Evolutionary conservation across 2,113 vertebrate species (phyloP).

Genomic region (Odontesthes bonariensis): DNA sequence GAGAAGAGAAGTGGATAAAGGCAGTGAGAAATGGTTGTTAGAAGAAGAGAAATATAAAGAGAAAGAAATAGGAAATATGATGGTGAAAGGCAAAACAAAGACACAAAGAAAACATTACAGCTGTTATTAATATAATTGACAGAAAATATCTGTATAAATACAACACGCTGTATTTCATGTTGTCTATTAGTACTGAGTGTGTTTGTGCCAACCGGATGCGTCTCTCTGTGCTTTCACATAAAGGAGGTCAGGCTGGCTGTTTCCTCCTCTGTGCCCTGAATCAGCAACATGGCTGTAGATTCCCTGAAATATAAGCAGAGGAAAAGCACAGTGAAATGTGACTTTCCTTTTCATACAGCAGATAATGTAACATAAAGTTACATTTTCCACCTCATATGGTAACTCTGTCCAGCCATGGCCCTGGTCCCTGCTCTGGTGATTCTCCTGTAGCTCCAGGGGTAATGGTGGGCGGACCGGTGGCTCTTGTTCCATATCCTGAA

Average conservation of each 20-base stretch:
- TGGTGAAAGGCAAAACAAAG: slow-evolving; percentile 22
- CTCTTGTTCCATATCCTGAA: slow-evolving; percentile 72
- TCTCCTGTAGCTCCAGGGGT: slow-evolving; percentile 75
- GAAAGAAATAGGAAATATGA: slow-evolving; percentile 17
- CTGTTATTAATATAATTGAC: slow-evolving; percentile 33
- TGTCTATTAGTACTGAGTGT: slow-evolving; percentile 12
- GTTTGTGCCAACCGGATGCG: slow-evolving; percentile 56
- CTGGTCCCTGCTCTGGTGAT: slow-evolving; percentile 46
- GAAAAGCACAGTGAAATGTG: background rate
- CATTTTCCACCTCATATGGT: slow-evolving; percentile 68
- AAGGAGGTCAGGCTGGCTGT: slow-evolving; percentile 67
- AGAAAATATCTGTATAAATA: slow-evolving; percentile 11
- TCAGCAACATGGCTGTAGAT: slow-evolving; percentile 66
- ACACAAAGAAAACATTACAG: slow-evolving; percentile 24
- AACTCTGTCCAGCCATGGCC: slow-evolving; percentile 62
- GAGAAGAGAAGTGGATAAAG: slow-evolving; percentile 13
- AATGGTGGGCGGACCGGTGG: slow-evolving; percentile 78
- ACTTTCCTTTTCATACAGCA: background rate
- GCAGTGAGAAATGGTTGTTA: slow-evolving; percentile 10
- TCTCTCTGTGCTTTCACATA: slow-evolving; percentile 68
- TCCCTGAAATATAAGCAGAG: slow-evolving; percentile 54
- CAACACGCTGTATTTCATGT: slow-evolving; percentile 1
- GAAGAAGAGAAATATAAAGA: slow-evolving; percentile 14
- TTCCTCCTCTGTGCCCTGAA: slow-evolving; percentile 50
- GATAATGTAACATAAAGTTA: background rate